Evolutionary conservation across 2,888 invertebrate species (phyloP).

Genomic region (Anorthoa munda): DNA sequence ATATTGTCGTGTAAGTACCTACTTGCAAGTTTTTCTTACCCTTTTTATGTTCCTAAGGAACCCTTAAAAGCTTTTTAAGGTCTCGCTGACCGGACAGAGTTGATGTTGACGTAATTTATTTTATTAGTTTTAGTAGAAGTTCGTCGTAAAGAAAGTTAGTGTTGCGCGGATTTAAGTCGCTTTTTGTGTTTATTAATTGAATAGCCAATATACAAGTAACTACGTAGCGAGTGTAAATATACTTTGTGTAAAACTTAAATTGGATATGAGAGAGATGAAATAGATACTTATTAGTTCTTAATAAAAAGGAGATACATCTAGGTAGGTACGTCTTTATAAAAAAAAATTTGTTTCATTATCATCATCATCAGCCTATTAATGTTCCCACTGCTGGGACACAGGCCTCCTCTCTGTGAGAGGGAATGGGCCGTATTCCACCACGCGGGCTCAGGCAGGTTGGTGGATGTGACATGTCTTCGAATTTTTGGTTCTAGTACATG

Average conservation of each 20-base stretch:
- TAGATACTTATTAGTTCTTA: too few species aligned
- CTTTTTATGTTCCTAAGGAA: constrained; percentile 58
- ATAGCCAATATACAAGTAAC: constrained; percentile 10
- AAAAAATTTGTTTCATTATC: too few species aligned
- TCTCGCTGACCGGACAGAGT: constrained; percentile 64
- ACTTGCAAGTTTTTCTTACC: constrained; percentile 51
- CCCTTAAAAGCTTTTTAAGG: constrained; percentile 77
- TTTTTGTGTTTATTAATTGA: constrained; percentile 62
- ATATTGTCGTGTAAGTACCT: constrained; percentile 21
- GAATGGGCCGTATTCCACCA: too few species aligned
- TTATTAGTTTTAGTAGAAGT: constrained; percentile 71
- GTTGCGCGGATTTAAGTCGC: constrained; percentile 55
- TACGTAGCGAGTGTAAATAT: neutral
- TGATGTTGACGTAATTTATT: constrained; percentile 76
- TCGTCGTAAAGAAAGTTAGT: constrained; percentile 68
- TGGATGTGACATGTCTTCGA: too few species aligned
- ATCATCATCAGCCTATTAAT: too few species aligned
- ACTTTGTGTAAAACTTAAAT: neutral
- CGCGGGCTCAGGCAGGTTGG: too few species aligned
- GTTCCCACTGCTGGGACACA: too few species aligned
- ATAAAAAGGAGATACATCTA: too few species aligned
- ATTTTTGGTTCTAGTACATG: too few species aligned
- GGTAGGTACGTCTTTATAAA: neutral
- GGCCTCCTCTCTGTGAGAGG: too few species aligned
- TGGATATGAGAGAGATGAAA: neutral